Evolutionary conservation across 2,888 invertebrate species (phyloP), one percentile per base, ranked within the genome.

Genomic region (Pseudococcus viburni): DNA sequence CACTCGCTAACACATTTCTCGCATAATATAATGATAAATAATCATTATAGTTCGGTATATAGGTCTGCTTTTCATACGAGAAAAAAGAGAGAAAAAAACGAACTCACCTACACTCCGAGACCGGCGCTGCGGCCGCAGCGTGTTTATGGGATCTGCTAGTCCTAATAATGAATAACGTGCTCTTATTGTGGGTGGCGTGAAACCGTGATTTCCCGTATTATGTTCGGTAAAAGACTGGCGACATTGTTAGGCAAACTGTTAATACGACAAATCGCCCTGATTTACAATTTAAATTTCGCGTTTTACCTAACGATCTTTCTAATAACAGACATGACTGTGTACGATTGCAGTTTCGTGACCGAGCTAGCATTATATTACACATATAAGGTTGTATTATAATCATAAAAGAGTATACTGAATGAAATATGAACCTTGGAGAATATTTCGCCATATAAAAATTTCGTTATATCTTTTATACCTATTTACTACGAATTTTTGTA

Each of bases 181-280:
- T 83, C 80, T 83, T 83, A 83, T 83, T 83, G 80, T 83, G 80
- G 80, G 80, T 83, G 80, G 80, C 80, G 80, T 83, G 80, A 83
- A 83, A 83, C 80, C 80, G 80, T 83, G 80, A 83, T 83, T 83
- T 83, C 42, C 80, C 80, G 80, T 83, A 83, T 83, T 83, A 83
- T 83, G 80, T 83, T 83, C 19, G 80, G 39, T 83, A 46, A 83
- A 46, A 83, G 80, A 42, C 42, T 46, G 80, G 80, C 80, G 80
- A 83, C 80, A 83, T 83, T 83, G 80, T 83, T 83, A 83, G 80
- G 80, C 80, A 46, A 83, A 83, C 59, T 86, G 48, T 73, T 86
- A 86, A 86, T 86, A 73, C 73, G 86, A 86, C 86, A 86, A 86
- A 86, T 86, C 86, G 73, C 39, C 73, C 86, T 86, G 73, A 86